Conservation (phyloP, 2,113 vertebrate genomes). For the Microcebus ravelobensis region DNA sequence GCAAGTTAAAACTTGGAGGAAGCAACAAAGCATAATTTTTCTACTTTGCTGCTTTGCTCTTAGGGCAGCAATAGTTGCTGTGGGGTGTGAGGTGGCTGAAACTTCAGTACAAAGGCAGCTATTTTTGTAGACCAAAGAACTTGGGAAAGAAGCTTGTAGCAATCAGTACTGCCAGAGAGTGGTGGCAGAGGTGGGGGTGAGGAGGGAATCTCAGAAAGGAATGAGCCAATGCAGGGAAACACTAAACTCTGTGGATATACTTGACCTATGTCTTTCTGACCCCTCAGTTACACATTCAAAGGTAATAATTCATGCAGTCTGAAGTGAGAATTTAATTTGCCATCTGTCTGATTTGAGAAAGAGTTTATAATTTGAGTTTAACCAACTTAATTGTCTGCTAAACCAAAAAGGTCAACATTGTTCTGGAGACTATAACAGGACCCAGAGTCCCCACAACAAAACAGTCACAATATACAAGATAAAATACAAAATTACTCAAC, state of each 20-base stretch:
- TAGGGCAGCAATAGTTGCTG: background rate
- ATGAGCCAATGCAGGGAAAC: background rate
- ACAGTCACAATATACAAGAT: background rate
- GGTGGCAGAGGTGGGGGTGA: rapidly evolving
- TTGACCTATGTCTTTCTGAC: background rate
- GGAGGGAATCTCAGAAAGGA: background rate
- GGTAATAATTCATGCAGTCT: background rate
- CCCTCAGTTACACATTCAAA: background rate
- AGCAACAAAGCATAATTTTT: background rate
- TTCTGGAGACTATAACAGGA: background rate
- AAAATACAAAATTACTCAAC: background rate
- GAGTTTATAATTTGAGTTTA: background rate
- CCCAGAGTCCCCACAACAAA: background rate
- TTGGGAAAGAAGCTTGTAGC: background rate
- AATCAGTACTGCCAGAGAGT: background rate
- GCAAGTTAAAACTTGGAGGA: background rate
- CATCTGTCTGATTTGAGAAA: background rate
- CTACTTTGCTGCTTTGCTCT: background rate
- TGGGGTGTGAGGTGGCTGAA: background rate
- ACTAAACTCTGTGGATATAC: no score
- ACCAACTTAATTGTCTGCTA: background rate
- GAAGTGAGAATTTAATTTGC: background rate
- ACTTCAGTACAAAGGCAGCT: background rate
- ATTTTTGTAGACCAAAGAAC: background rate
- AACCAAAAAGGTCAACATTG: background rate